Evolutionary conservation across 1,140 invertebrate species (phyloP), one percentile per base, ranked within the genome.

Genomic region (Apis cerana): DNA sequence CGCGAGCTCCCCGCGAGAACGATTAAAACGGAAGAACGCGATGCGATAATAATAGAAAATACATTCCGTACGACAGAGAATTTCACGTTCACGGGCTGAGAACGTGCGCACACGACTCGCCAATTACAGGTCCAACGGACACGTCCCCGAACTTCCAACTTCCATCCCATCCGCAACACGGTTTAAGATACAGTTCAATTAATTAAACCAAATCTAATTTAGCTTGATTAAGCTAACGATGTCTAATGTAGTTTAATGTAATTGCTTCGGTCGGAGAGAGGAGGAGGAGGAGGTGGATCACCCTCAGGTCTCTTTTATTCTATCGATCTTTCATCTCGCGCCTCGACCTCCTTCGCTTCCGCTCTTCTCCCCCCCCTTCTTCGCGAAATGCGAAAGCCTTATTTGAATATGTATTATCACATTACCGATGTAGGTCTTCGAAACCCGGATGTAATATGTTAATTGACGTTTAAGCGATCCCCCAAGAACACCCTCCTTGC

Each of bases 401-500:
- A 67, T 80, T 80, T 75, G 71, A 80, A 75, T 75, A 75, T 65
- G 79, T 80, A 80, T 75, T 80, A 75, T 67, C 71, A 75, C 61
- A 80, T 64, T 65, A 65, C 21, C 61, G 12, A 56, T 33, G 79
- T 67, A 80, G 61, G n/a, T 56, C n/a, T 52, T 74, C 75, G 54
- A 68, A 82, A 76, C 54, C 52, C 74, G 13, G 56, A 43, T 68
- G 48, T 82, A 86, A 87, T 87, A 76, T 86, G 85, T 83, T 86
- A 87, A 87, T 86, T 86, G 68, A 76, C 82, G 65, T 83, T 86
- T 65, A 75, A 80, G 59, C 17, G 68, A 69, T 83, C 75, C 50
- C 21, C 13, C 56, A 69, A 64, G 69, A 43, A 43, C 33, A 33
- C 33, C 4, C n/a, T n/a, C n/a, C n/a, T n/a, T n/a, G n/a, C n/a